These are phyloP conservation scores for Hypanus sabinus DNA, from an alignment of 2,113 vertebrate genomes.

Conservation along the genomic window DNA sequence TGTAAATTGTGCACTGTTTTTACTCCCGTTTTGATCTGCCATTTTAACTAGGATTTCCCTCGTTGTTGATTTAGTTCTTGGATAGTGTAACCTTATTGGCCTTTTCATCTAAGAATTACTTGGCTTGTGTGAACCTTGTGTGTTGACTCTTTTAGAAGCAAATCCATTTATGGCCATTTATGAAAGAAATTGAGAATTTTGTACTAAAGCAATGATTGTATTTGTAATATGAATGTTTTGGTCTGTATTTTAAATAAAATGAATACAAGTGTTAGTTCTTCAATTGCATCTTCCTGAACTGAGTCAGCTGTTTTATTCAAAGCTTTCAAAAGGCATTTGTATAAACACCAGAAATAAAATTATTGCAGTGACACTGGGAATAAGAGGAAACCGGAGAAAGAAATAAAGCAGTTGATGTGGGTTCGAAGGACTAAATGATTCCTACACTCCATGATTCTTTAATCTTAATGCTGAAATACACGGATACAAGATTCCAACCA, in stretches of 20 bases:
- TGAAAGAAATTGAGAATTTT: slow-evolving; percentile 53
- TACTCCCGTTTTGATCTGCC: not conserved
- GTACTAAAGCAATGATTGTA: slow-evolving; percentile 62
- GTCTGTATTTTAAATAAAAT: slow-evolving; percentile 46
- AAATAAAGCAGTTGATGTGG: not conserved
- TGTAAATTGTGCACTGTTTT: slow-evolving; percentile 28
- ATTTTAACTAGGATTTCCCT: not conserved
- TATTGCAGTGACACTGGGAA: not conserved
- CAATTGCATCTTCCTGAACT: slow-evolving; percentile 5
- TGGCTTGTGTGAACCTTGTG: slow-evolving; percentile 19
- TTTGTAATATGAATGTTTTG: slow-evolving; percentile 58
- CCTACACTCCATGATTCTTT: not conserved
- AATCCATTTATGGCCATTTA: slow-evolving; percentile 10
- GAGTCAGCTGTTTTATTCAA: slow-evolving; percentile 14
- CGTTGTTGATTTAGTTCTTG: not conserved
- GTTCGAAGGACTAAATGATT: not conserved
- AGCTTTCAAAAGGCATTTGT: not conserved
- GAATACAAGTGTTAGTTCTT: slow-evolving; percentile 47
- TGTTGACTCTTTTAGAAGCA: not conserved
- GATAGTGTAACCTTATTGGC: not conserved
- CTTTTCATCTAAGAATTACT: not conserved
- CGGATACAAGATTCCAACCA: too few relatives aligned
- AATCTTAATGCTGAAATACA: too few relatives aligned
- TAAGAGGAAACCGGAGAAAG: not conserved
- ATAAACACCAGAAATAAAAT: not conserved